Evolutionary conservation across 37 sponge, comb jelly and placozoan genomes (phyloP), one percentile per base, ranked within the genome.

Genomic region (Cliona cf. orientalis): DNA sequence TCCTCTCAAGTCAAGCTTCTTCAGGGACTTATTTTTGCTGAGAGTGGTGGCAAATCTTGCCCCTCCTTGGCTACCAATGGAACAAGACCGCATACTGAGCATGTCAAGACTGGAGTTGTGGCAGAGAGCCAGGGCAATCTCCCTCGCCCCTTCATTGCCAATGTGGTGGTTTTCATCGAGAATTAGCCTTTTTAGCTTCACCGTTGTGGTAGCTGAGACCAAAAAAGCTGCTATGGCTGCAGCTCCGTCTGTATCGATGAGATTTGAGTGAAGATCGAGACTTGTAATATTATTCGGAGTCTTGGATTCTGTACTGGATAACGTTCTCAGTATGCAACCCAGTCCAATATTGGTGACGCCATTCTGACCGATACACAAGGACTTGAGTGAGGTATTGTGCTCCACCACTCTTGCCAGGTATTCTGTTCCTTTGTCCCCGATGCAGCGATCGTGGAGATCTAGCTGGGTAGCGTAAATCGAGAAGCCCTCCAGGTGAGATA

Each of bases 401-500:
- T 74, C 0, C 25, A 74, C 25, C 19, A 35, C 35, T 3, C 25
- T 46, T 26, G 67, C 75, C 5, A 84, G 39, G 39, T 69, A n/a
- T 31, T 14, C 46, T 3, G 85, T 78, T 26, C 85, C 85, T 21
- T 35, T 34, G 61, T 67, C 75, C 19, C 85, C 78, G 49, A 84
- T 56, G 23, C 14, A 28, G 5, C 59, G 28, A 38, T 84, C 85
- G 78, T 76, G 78, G 38, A 62, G 64, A 44, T 84, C 85, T 41
- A 84, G 58, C 61, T 84, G 85, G 22, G 85, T 76, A 23, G 78
- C 85, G 46, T 62, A 71, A 6, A 84, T 38, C 3, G 78, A 36
- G 68, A 84, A 69, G 0, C 21, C n/a, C 21, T 6, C 9, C 35
- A 84, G 53, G 32, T 21, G 26, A 17, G 76, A 64, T 25, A 23